A percentile compares a stretch with the other conserved stretches of the same genome.
phyloP scores from a whole-genome alignment of 2,797 vertebrate genomes.

The Silurus lanzhouensis region DNA sequence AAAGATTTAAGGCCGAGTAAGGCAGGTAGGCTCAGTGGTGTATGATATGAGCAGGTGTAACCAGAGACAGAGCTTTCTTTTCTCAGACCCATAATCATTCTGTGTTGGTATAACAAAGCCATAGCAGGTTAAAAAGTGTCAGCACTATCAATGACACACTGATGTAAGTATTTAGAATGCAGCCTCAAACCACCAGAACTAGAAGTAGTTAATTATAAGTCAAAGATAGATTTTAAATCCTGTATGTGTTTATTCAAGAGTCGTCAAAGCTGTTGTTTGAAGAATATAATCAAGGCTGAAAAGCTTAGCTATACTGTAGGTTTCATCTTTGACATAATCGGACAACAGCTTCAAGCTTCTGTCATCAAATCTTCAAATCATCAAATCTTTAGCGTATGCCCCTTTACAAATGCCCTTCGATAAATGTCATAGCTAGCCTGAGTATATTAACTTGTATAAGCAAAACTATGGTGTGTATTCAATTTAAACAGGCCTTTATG shows the following conservation, averaged over 20 bases:
- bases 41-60: conserved; percentile 66
- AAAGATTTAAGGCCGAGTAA: conserved; percentile 79
- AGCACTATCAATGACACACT: conserved; percentile 43
- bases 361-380: background rate
- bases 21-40: conserved; percentile 53
- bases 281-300: background rate
- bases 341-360: background rate
- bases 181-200: background rate
- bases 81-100: conserved; percentile 47
- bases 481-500: background rate
- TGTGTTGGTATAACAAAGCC: conserved; percentile 44
- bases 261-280: background rate
- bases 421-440: background rate
- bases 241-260: background rate
- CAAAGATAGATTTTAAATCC: background rate
- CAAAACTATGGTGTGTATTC: background rate
- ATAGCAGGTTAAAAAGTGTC: conserved; percentile 36
- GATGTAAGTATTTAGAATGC: conserved; percentile 18
- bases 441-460: background rate
- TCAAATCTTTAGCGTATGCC: no score
- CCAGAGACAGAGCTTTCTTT: conserved; percentile 55
- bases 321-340: background rate
- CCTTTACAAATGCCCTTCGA: background rate
- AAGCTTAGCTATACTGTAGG: background rate
- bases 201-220: background rate